These are phyloP conservation scores for Mnemiopsis leidyi DNA, from an alignment of 37 sponge, comb jelly and placozoan genomes.

Conservation along the genomic window DNA sequence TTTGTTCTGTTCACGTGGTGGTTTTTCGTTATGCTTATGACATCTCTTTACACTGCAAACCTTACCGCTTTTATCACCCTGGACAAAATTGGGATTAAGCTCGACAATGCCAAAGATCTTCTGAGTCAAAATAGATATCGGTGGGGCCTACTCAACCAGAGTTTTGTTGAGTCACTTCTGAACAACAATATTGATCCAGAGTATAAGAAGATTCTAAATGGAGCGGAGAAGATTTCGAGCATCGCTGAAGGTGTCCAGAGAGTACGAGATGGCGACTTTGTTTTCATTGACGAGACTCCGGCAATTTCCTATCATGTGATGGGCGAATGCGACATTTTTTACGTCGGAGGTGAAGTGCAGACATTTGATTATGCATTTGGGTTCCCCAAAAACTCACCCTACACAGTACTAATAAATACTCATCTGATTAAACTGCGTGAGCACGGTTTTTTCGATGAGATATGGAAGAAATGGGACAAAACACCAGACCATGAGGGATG, in stretches of 20 bases:
- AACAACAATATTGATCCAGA: slow-evolving; percentile 1
- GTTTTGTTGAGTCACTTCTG: slow-evolving; percentile 18
- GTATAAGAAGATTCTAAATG: background rate
- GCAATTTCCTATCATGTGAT: background rate
- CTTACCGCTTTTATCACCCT: slow-evolving; percentile 53
- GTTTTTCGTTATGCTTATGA: slow-evolving; percentile 62
- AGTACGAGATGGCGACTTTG: slow-evolving; percentile 1
- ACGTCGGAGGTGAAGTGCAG: slow-evolving; percentile 34
- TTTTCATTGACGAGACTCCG: slow-evolving; percentile 29
- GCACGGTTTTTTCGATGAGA: slow-evolving; percentile 22
- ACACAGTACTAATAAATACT: background rate
- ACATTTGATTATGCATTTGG: slow-evolving; percentile 57
- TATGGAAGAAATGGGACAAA: slow-evolving; percentile 36
- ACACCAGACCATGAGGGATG: background rate
- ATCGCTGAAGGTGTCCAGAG: background rate
- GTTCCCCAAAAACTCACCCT: slow-evolving; percentile 18
- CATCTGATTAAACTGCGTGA: slow-evolving; percentile 14
- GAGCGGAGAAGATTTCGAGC: background rate
- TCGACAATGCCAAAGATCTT: slow-evolving; percentile 20
- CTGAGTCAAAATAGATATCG: background rate
- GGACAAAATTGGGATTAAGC: background rate
- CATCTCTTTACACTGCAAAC: slow-evolving; percentile 32
- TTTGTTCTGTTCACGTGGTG: slow-evolving; percentile 27
- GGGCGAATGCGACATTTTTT: slow-evolving; percentile 40
- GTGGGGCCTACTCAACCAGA: slow-evolving; percentile 7